These are phyloP conservation scores for Proctacanthus coquilletti DNA, from an alignment of 1,140 invertebrate species.

Conservation along the genomic window DNA sequence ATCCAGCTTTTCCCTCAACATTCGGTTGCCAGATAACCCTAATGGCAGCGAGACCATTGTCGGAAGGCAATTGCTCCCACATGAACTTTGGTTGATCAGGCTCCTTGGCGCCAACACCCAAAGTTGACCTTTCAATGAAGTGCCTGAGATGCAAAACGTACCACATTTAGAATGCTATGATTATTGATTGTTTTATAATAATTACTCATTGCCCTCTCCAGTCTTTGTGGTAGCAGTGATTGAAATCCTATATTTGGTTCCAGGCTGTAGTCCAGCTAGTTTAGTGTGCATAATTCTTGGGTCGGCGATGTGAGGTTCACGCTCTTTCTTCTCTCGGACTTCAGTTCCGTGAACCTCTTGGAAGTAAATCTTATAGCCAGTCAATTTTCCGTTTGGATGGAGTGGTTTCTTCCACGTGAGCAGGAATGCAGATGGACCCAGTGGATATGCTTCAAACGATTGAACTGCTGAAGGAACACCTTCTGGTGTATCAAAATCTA, in stretches of 20 bases:
- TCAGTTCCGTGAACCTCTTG: conserved; percentile 54
- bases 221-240: conserved; percentile 66
- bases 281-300: conserved; percentile 63
- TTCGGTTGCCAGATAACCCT: conserved; percentile 69
- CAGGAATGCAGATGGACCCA: conserved; percentile 77
- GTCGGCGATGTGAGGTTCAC: conserved; percentile 60
- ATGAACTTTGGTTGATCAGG: conserved; percentile 66
- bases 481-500: conserved; percentile 80
- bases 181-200: conserved; percentile 2
- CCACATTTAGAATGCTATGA: not conserved
- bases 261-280: conserved; percentile 64
- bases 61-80: conserved; percentile 48
- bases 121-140: conserved; percentile 66
- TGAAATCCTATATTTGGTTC: conserved; percentile 78
- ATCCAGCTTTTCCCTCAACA: conserved; percentile 47
- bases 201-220: conserved; percentile 63
- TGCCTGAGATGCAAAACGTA: conserved; percentile 32
- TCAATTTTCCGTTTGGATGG: conserved; percentile 83
- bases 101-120: conserved; percentile 35
- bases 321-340: conserved; percentile 48
- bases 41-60: conserved; percentile 58
- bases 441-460: conserved; percentile 59
- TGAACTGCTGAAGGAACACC: conserved; percentile 82
- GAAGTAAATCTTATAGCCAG: conserved; percentile 86
- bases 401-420: conserved; percentile 85